phyloP scores from a whole-genome alignment of 2,113 vertebrate species.

The Hyaena hyaena region DNA sequence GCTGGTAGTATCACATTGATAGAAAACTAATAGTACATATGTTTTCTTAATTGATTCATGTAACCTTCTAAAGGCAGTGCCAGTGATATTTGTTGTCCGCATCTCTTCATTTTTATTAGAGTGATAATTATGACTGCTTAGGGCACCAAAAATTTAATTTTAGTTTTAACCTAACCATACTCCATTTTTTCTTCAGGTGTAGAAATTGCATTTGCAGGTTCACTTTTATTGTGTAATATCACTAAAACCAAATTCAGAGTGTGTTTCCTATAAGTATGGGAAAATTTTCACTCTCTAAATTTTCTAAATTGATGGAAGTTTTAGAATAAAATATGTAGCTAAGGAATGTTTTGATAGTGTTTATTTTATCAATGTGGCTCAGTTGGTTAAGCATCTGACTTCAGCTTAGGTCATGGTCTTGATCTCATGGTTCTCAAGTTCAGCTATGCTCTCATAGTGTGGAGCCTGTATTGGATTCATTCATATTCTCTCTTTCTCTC shows the following conservation, averaged over 20 bases:
- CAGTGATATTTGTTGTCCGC: not conserved
- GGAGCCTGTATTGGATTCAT: too few relatives aligned
- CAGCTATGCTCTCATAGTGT: too few relatives aligned
- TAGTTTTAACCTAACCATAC: not conserved
- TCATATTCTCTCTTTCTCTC: too few relatives aligned
- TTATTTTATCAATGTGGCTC: not conserved
- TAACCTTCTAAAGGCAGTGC: not conserved
- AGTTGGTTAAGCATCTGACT: too few relatives aligned
- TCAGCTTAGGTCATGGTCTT: too few relatives aligned
- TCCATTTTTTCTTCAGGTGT: not conserved
- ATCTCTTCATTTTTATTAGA: conserved; percentile 9
- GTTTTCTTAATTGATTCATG: not conserved
- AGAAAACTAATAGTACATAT: not conserved
- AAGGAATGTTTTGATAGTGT: conserved; percentile 35
- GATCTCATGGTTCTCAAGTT: too few relatives aligned
- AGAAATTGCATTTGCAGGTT: not conserved
- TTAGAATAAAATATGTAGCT: conserved; percentile 28
- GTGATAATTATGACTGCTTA: not conserved
- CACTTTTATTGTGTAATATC: not conserved
- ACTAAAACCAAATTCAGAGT: not conserved
- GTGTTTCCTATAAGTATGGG: not conserved
- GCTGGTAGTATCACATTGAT: too few relatives aligned
- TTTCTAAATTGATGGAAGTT: not conserved
- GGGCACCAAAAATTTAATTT: not conserved
- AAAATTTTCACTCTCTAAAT: not conserved